Evolutionary conservation across 1,140 invertebrate genomes (phyloP).

Genomic region (Aphaenogaster rudis): DNA sequence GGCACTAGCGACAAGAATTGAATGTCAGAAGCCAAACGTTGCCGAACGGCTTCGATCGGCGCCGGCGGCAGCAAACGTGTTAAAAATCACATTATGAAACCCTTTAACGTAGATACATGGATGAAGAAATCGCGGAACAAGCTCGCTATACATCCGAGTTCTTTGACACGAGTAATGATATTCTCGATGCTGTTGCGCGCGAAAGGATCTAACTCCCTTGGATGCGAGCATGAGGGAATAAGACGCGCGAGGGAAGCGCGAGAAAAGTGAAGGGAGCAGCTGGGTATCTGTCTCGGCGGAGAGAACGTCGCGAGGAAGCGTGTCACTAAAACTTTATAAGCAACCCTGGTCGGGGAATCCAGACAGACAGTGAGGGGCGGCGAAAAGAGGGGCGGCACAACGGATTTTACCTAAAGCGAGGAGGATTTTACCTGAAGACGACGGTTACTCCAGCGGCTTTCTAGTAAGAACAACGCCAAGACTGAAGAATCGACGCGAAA

Average conservation of each 20-base stretch:
- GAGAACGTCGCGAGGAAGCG: neutral
- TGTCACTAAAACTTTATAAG: slow-evolving; percentile 49
- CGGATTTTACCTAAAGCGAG: neutral
- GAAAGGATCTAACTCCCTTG: slow-evolving; percentile 33
- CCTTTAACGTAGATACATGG: neutral
- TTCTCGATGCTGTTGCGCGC: slow-evolving; percentile 29
- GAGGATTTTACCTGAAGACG: neutral
- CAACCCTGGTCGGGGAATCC: slow-evolving; percentile 4
- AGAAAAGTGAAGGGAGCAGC: slow-evolving; percentile 20
- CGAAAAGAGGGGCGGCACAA: neutral
- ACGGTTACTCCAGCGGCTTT: neutral
- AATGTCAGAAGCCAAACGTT: too few relatives aligned
- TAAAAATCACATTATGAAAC: neutral
- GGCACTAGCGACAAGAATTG: too few relatives aligned
- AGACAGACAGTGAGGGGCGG: neutral
- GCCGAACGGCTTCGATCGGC: too few relatives aligned
- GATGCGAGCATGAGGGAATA: neutral
- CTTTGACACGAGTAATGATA: slow-evolving; percentile 23
- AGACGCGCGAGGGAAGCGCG: neutral
- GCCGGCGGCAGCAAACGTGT: too few relatives aligned
- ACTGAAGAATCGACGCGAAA: neutral
- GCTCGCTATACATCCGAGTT: neutral
- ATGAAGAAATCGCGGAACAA: neutral
- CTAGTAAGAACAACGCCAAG: neutral
- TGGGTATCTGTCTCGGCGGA: neutral